Percentiles rank a stretch among this genome's conserved stretches.
Conservation (phyloP, 1,140 invertebrate genomes). For the Nomia melanderi region DNA sequence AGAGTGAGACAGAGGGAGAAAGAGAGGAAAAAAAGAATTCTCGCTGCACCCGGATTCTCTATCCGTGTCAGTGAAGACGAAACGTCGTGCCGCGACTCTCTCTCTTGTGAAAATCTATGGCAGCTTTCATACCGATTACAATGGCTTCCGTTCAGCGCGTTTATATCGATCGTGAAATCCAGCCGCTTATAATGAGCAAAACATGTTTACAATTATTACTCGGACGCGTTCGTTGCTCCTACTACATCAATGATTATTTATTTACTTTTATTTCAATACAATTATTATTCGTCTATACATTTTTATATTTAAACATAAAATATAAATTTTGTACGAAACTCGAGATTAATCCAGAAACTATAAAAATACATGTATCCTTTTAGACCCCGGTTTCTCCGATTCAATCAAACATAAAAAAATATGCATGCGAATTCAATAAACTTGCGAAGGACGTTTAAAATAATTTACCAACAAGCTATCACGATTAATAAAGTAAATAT, state of each 20-base stretch:
- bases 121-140: conserved; percentile 65
- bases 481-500: too few relatives aligned
- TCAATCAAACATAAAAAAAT: too few relatives aligned
- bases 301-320: too few relatives aligned
- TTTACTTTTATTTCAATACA: background rate
- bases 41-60: conserved; percentile 43
- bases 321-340: too few relatives aligned
- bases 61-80: conserved; percentile 61
- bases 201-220: conserved; percentile 51
- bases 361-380: too few relatives aligned
- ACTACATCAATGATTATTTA: background rate
- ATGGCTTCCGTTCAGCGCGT: conserved; percentile 52
- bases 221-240: conserved; percentile 9
- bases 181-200: conserved; percentile 36
- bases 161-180: conserved; percentile 54
- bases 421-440: too few relatives aligned
- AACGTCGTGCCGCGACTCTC: conserved; percentile 53
- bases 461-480: too few relatives aligned
- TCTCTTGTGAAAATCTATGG: conserved; percentile 63
- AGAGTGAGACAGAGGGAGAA: conserved; percentile 4
- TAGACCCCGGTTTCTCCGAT: too few relatives aligned
- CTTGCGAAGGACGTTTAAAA: too few relatives aligned
- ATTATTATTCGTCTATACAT: too few relatives aligned
- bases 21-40: conserved; percentile 11
- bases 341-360: too few relatives aligned